Conservation (phyloP, 2,888 invertebrate genomes). For the Brachypalpus laphriformis region DNA sequence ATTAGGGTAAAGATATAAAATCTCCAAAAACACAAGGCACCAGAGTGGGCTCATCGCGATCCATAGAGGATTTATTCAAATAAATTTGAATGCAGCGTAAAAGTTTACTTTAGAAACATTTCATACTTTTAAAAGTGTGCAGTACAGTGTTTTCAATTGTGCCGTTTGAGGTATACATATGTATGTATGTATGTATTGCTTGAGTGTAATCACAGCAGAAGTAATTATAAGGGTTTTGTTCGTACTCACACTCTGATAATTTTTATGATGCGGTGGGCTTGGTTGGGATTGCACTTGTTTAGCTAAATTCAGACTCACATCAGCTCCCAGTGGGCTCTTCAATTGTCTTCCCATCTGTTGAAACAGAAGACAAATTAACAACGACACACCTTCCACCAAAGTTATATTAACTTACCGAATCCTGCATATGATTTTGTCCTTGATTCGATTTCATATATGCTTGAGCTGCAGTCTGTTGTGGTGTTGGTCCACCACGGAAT, state of each 20-base stretch:
- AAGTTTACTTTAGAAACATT: no score
- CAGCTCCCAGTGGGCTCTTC: slow-evolving; percentile 82
- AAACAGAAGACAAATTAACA: slow-evolving; percentile 29
- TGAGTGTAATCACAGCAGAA: background rate
- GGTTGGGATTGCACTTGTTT: slow-evolving; percentile 83
- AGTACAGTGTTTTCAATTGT: no score
- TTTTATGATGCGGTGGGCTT: slow-evolving; percentile 83
- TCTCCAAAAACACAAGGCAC: no score
- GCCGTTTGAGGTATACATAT: no score
- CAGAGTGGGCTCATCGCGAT: no score
- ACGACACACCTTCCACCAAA: background rate
- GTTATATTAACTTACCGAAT: slow-evolving; percentile 80
- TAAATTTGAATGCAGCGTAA: no score
- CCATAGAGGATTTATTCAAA: no score
- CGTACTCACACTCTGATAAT: slow-evolving; percentile 82
- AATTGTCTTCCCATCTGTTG: slow-evolving; percentile 82
- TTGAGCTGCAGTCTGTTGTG: slow-evolving; percentile 77
- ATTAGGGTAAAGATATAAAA: no score
- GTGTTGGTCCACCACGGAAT: slow-evolving; percentile 82
- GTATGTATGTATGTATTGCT: no score
- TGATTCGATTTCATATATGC: slow-evolving; percentile 82
- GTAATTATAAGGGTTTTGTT: background rate
- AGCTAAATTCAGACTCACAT: slow-evolving; percentile 81
- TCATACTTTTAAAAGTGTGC: no score
- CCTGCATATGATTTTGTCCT: slow-evolving; percentile 82